A percentile compares a stretch with the other conserved stretches of the same genome.
phyloP scores from a whole-genome alignment of 2,888 invertebrate species.

The Eupithecia vulgata region DNA sequence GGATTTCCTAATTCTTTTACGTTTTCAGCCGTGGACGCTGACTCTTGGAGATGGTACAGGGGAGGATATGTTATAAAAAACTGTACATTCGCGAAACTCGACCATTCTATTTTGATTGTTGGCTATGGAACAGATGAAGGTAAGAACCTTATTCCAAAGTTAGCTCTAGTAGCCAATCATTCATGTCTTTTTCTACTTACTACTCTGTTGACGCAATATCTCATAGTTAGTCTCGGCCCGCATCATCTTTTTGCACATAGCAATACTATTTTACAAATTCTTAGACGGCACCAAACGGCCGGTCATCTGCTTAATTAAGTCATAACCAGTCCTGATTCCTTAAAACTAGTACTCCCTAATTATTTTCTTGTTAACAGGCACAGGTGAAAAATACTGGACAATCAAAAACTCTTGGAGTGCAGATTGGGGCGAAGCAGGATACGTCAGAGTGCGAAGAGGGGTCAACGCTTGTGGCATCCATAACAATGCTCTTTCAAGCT shows the following conservation, averaged over 20 bases:
- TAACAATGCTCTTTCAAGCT: background rate
- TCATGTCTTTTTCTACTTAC: background rate
- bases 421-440: slow-evolving; percentile 23
- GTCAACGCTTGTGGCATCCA: background rate
- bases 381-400: slow-evolving; percentile 23
- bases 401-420: slow-evolving; percentile 29
- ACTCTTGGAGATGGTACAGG: background rate
- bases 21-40: slow-evolving; percentile 10
- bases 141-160: background rate
- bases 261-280: too few relatives aligned
- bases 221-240: too few relatives aligned
- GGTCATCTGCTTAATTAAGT: background rate
- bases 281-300: background rate
- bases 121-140: slow-evolving; percentile 29
- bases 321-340: background rate
- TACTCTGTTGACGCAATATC: too few relatives aligned
- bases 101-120: slow-evolving; percentile 24
- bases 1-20: background rate
- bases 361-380: slow-evolving; percentile 8
- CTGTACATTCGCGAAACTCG: background rate
- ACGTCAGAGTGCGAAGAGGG: slow-evolving; percentile 10
- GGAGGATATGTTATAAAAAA: background rate
- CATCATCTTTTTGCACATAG: too few relatives aligned
- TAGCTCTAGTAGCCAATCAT: background rate
- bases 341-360: background rate